Conservation (phyloP, 2,113 vertebrate species). For the Himantopus leucocephalus region DNA sequence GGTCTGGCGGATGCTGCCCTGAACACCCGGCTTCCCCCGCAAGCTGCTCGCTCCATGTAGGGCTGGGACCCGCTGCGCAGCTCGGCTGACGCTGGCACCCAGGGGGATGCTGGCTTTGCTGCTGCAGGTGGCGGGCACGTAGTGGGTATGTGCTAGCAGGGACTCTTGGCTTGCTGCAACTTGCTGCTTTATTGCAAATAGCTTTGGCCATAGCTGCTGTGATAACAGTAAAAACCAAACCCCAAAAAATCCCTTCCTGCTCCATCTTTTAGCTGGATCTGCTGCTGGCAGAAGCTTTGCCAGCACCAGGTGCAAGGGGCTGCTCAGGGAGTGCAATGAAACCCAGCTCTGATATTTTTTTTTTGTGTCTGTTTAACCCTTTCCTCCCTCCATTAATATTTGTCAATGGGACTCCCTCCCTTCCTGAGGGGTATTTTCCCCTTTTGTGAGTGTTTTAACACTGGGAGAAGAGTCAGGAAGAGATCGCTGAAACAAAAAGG, state of each 20-base stretch:
- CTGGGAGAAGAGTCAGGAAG: neutral
- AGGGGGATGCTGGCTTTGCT: neutral
- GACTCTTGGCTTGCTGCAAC: neutral
- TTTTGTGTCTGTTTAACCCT: neutral
- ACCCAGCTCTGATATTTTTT: neutral
- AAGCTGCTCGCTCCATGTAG: fast-evolving
- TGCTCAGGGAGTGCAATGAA: neutral
- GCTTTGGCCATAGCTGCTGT: neutral
- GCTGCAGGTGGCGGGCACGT: neutral
- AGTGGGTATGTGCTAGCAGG: neutral
- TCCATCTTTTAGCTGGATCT: neutral
- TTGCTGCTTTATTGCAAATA: neutral
- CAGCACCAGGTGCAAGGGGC: neutral
- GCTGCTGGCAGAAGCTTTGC: neutral
- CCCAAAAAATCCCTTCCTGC: neutral
- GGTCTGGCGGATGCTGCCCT: neutral
- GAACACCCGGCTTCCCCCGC: fast-evolving
- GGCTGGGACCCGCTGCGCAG: fast-evolving
- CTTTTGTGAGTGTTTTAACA: neutral
- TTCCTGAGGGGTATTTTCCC: neutral
- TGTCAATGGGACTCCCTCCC: neutral
- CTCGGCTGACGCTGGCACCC: fast-evolving
- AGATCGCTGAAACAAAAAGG: neutral
- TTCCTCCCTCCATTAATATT: neutral
- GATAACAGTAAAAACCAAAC: neutral